Percentiles rank a stretch among this genome's conserved stretches.
phyloP scores from a whole-genome alignment of 2,888 invertebrate species.

The Drosophila melanocephala region DNA sequence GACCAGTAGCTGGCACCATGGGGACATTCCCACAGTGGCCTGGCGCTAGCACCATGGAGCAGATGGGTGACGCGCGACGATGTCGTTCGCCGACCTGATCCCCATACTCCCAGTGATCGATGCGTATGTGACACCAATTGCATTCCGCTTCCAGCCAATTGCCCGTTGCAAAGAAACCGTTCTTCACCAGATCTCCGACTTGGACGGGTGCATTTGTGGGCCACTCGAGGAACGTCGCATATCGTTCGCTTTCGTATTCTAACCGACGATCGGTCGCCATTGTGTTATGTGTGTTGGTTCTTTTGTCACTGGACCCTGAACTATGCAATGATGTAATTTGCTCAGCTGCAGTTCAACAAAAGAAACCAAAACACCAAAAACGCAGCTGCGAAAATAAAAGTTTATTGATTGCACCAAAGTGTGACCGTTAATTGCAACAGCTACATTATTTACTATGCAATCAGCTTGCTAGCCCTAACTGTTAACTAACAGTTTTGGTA shows the following conservation, averaged over 20 bases:
- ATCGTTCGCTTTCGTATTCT: constrained; percentile 61
- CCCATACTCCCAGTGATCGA: constrained; percentile 91
- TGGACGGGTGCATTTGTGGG: constrained; percentile 67
- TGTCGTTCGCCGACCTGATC: constrained; percentile 90
- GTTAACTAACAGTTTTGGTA: background rate
- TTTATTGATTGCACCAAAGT: constrained; percentile 52
- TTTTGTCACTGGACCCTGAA: constrained; percentile 17
- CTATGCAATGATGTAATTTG: constrained; percentile 50
- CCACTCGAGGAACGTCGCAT: constrained; percentile 60
- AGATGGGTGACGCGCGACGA: constrained; percentile 88
- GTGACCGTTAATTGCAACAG: constrained; percentile 29
- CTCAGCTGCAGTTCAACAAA: constrained; percentile 29
- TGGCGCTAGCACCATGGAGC: constrained; percentile 90
- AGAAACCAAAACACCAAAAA: constrained; percentile 33
- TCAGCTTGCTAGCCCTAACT: background rate
- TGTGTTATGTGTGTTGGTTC: constrained; percentile 18
- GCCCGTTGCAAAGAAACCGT: constrained; percentile 92
- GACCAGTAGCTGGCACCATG: constrained; percentile 4
- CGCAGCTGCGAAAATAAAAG: constrained; percentile 48
- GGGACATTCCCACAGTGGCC: constrained; percentile 90
- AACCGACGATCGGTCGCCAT: constrained; percentile 56
- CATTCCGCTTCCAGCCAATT: constrained; percentile 91
- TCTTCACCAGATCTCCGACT: constrained; percentile 78
- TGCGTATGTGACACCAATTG: constrained; percentile 90
- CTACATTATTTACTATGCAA: background rate